Base-by-base conservation (phyloP, 2,797 vertebrate genomes). In the Mastacembelus armatus region DNA sequence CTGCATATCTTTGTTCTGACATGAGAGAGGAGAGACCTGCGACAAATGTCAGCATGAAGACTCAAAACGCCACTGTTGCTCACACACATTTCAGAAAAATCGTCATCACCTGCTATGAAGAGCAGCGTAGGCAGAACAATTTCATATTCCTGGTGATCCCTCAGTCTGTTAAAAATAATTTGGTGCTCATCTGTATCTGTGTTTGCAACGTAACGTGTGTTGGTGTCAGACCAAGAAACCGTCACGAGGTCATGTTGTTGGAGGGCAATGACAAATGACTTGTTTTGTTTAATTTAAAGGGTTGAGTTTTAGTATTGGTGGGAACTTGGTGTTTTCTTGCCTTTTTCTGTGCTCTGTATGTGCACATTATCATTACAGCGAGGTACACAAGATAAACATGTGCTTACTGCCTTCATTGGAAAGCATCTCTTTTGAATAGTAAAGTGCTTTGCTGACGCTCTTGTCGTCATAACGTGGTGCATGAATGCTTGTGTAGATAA, bases 401-500 rank as follows among this genome's bases (percentile, higher is more conserved):
- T 36, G 44, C 73, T 56, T 21, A 16, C 48, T 33, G 55, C 66
- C 56, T 60, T 77, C 52, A 63, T 65, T 50, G 69, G 43, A 78
- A 70, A 74, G 60, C n/a, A 35, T 71, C 65, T 80, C 43, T 44
- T 32, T 74, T 4, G 26, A 45, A 44, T 10, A 42, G 58, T 63
- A 14, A 60, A 76, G 66, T 64, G 48, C 67, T 66, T 70, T 72
- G 1, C n/a, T 59, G 48, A 74, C 66, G 77, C 74, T 70, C 67
- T 63, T 68, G 77, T 84, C 71, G 68, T 62, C 50, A 61, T 69
- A 78, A 72, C 64, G 74, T 29, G 60, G 43, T 32, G 81, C 72
- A 59, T 74, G 77, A 85, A 78, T 71, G 73, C 51, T 63, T 21
- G 52, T 9, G 29, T 11, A 85, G 86, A 89, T 80, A 78, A 87